These are phyloP conservation scores for Cladorhizidae sp. DNA, from an alignment of 37 sponge, comb jelly and placozoan species.

Conservation along the genomic window DNA sequence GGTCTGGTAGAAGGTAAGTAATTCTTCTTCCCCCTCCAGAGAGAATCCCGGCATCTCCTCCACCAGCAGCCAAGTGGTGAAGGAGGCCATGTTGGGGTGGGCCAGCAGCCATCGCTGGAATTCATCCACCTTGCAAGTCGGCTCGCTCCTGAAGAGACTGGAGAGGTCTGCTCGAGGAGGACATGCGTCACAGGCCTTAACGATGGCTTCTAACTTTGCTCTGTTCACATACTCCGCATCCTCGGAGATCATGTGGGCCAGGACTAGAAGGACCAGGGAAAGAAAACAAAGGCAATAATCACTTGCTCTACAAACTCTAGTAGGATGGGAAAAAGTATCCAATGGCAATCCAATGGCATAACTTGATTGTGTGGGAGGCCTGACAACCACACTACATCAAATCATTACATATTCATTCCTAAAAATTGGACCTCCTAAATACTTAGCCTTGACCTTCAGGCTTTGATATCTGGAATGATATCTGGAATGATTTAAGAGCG, in stretches of 20 bases:
- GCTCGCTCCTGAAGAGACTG: slow-evolving; percentile 30
- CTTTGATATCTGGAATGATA: too few species aligned
- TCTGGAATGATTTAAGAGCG: too few species aligned
- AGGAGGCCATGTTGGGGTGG: slow-evolving; percentile 50
- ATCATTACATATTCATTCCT: too few species aligned
- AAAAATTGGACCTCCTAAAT: too few species aligned
- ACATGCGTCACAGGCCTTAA: slow-evolving; percentile 25
- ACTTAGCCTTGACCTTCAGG: too few species aligned
- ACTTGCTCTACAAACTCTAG: too few species aligned
- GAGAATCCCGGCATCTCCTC: slow-evolving; percentile 32
- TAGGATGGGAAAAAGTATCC: too few species aligned
- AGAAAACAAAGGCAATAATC: too few species aligned
- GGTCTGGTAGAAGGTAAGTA: slow-evolving; percentile 74
- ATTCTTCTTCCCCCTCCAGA: slow-evolving; percentile 43
- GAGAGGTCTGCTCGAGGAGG: slow-evolving; percentile 16
- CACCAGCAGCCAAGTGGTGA: slow-evolving; percentile 55
- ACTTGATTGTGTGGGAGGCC: too few species aligned
- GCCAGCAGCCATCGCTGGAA: slow-evolving; percentile 53
- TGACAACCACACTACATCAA: too few species aligned
- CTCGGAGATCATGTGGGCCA: slow-evolving; percentile 35
- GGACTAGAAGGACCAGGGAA: slow-evolving; percentile 13
- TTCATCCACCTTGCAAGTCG: slow-evolving; percentile 4
- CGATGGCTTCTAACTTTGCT: slow-evolving; percentile 30
- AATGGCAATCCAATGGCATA: too few species aligned
- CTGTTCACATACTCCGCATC: slow-evolving; percentile 34